Evolutionary conservation across 2,113 vertebrate genomes (phyloP).

Genomic region (Callipepla californica): DNA sequence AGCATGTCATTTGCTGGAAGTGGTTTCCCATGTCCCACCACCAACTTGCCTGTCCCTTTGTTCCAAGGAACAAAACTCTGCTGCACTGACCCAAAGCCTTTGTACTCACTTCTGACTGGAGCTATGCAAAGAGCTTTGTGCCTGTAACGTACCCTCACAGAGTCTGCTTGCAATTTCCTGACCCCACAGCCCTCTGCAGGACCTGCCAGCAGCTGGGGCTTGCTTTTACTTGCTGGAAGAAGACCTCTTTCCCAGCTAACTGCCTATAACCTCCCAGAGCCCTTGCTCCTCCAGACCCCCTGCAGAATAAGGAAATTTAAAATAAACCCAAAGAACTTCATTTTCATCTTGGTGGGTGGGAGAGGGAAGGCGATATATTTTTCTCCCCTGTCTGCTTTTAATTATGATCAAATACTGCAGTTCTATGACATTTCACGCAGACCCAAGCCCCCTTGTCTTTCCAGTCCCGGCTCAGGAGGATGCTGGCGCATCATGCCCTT

Average conservation of each 20-base stretch:
- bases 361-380: not conserved
- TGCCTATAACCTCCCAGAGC: not conserved
- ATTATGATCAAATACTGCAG: constrained; percentile 51
- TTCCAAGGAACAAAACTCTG: not conserved
- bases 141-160: not conserved
- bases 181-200: not conserved
- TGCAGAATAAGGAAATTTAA: constrained; percentile 7
- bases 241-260: not conserved
- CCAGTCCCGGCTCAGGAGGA: not conserved
- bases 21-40: not conserved
- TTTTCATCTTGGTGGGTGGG: constrained; percentile 67
- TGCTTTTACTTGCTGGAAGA: not conserved
- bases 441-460: not conserved
- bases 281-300: not conserved
- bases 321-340: constrained; percentile 10
- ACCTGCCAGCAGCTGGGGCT: not conserved
- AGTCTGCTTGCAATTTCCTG: constrained; percentile 12
- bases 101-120: not conserved
- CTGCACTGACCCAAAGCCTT: not conserved
- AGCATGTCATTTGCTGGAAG: not conserved
- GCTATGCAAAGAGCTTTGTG: not conserved
- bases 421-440: not conserved
- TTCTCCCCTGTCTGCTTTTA: constrained; percentile 47
- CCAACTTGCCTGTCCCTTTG: not conserved
- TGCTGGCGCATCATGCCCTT: not conserved